A percentile compares a stretch with the other conserved stretches of the same genome.
These are phyloP conservation scores for Tetramorium bicarinatum DNA, from an alignment of 2,888 invertebrate genomes.

Conservation along the genomic window DNA sequence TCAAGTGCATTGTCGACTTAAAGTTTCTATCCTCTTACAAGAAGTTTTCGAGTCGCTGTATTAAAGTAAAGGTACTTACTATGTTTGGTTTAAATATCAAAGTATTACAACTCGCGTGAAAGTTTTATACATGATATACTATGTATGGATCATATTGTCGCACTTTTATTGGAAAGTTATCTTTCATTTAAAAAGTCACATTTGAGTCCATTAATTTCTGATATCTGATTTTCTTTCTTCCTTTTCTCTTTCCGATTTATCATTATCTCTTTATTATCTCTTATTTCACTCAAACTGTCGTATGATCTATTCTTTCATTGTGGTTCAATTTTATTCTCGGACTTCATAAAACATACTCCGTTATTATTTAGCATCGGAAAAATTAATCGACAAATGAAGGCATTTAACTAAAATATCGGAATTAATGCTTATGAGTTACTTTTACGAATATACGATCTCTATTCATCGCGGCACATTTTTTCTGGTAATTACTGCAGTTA, in stretches of 20 bases:
- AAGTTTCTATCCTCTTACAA: slow-evolving; percentile 45
- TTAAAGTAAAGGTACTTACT: slow-evolving; percentile 30
- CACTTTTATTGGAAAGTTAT: not conserved
- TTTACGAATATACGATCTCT: not conserved
- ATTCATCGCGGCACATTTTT: not conserved
- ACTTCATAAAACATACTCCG: not conserved
- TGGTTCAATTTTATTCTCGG: not conserved
- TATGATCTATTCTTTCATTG: not conserved
- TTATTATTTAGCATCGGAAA: not conserved
- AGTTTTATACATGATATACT: slow-evolving; percentile 11
- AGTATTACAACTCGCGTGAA: not conserved
- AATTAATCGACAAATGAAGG: not conserved
- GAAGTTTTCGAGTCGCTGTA: slow-evolving; percentile 23
- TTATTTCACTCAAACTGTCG: not conserved
- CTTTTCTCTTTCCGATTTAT: not conserved
- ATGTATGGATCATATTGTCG: not conserved
- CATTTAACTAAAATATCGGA: not conserved
- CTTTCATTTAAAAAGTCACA: slow-evolving; percentile 1
- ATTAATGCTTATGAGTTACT: not conserved
- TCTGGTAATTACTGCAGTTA: not conserved
- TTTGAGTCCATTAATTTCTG: slow-evolving; percentile 9
- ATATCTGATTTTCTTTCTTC: not conserved
- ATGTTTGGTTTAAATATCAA: slow-evolving; percentile 40
- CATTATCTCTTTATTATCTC: not conserved
- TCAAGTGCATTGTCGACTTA: not conserved